These are phyloP conservation scores for Ctenosaura bakeri DNA, from an alignment of 2,797 vertebrate species.

Conservation along the genomic window DNA sequence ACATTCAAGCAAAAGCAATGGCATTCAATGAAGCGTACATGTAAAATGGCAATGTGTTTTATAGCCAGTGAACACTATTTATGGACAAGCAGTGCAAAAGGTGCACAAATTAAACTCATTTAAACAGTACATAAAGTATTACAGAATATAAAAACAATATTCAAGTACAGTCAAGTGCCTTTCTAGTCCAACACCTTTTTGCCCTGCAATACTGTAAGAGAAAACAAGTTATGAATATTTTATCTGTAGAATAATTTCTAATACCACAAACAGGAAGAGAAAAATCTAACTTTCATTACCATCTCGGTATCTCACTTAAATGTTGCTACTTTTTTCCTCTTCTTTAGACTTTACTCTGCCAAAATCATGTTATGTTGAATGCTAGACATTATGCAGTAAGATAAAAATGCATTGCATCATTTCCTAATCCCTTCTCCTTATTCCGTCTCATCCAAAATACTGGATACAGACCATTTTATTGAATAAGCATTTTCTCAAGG, in stretches of 20 bases:
- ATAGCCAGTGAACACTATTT: slow-evolving; percentile 26
- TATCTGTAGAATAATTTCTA: background rate
- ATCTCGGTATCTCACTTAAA: slow-evolving; percentile 4
- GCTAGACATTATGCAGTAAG: background rate
- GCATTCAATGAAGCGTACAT: slow-evolving; percentile 36
- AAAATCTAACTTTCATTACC: background rate
- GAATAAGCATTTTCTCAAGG: slow-evolving; percentile 42
- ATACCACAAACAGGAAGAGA: background rate
- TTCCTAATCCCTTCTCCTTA: background rate
- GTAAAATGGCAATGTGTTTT: slow-evolving; percentile 42
- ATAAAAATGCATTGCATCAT: slow-evolving; percentile 7
- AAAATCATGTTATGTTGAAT: background rate
- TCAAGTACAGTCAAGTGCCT: slow-evolving; percentile 27
- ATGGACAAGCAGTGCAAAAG: slow-evolving; percentile 52
- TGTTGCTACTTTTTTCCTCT: background rate
- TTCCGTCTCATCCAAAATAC: background rate
- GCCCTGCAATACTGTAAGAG: too few relatives aligned
- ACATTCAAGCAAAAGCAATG: slow-evolving; percentile 65
- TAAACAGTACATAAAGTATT: slow-evolving; percentile 68
- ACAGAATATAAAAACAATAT: slow-evolving; percentile 43
- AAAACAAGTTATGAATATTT: background rate
- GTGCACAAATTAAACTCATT: slow-evolving; percentile 23
- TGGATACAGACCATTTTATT: background rate
- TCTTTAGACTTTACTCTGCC: background rate
- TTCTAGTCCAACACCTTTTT: background rate